Evolutionary conservation across 2,888 invertebrate genomes (phyloP).

Genomic region (Dichetophora obliterata): DNA sequence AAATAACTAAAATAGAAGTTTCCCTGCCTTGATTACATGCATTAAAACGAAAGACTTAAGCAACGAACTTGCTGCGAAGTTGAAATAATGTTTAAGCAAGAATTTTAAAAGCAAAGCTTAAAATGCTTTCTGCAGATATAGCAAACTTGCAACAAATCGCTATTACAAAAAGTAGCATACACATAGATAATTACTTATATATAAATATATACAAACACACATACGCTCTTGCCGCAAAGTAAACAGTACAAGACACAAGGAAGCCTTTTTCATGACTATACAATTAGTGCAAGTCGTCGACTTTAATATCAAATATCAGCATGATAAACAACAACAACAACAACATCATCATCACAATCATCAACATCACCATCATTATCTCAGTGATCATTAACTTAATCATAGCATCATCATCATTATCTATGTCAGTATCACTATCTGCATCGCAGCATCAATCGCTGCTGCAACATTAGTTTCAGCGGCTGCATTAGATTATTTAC

Average conservation of each 20-base stretch:
- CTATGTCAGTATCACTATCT: not conserved
- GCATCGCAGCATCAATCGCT: not conserved
- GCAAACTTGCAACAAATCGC: not conserved
- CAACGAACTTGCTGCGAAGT: too few relatives aligned
- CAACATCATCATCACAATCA: not conserved
- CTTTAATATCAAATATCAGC: slow-evolving; percentile 27
- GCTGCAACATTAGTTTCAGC: not conserved
- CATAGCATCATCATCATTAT: not conserved
- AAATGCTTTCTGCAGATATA: not conserved
- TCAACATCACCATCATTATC: not conserved
- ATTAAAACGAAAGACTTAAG: too few relatives aligned
- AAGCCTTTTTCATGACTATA: not conserved
- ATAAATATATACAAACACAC: not conserved
- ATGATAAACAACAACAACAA: not conserved
- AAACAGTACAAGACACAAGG: not conserved
- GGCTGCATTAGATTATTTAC: not conserved
- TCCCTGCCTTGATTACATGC: not conserved
- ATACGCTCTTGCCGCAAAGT: too few relatives aligned
- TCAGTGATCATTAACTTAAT: not conserved
- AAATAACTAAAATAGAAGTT: not conserved
- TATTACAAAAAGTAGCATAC: not conserved
- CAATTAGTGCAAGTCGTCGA: slow-evolving; percentile 24
- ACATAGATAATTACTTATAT: not conserved
- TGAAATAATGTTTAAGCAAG: too few relatives aligned
- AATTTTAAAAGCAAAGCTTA: not conserved